Percentiles rank a stretch among this genome's conserved stretches.
Conservation (phyloP, 2,797 vertebrate species). For the Enteromius fasciolatus region DNA sequence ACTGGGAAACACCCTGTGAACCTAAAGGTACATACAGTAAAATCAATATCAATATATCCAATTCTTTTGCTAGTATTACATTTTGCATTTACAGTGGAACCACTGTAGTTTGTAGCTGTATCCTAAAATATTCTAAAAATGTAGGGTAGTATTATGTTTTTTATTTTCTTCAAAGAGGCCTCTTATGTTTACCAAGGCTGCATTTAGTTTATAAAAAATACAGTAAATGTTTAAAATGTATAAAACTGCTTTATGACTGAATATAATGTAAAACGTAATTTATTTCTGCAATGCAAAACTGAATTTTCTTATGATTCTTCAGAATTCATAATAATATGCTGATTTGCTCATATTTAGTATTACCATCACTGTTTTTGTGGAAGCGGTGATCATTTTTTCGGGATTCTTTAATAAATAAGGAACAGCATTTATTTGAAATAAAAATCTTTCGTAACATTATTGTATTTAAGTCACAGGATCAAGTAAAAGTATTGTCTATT, state of each 20-base stretch:
- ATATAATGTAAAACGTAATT: not conserved
- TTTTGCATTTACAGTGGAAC: conserved; percentile 1
- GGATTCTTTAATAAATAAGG: not conserved
- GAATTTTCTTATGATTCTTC: not conserved
- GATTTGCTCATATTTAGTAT: too few species aligned
- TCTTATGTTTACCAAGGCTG: not conserved
- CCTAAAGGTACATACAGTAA: conserved; percentile 71
- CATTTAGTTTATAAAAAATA: not conserved
- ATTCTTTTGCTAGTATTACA: not conserved
- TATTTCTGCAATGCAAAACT: not conserved
- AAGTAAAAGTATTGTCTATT: not conserved
- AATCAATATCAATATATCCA: not conserved
- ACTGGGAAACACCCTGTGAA: conserved; percentile 88
- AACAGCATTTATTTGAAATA: not conserved
- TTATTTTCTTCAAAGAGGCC: not conserved
- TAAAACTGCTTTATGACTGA: not conserved
- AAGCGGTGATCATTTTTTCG: too few species aligned
- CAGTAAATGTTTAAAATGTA: not conserved
- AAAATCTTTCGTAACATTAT: not conserved
- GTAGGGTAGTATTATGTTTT: not conserved
- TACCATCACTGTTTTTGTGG: too few species aligned
- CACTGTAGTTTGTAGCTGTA: not conserved
- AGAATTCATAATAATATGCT: not conserved
- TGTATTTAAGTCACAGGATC: not conserved
- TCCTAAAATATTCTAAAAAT: not conserved